phyloP scores from a whole-genome alignment of 1,140 invertebrate genomes.

The Bombus vancouverensis region DNA sequence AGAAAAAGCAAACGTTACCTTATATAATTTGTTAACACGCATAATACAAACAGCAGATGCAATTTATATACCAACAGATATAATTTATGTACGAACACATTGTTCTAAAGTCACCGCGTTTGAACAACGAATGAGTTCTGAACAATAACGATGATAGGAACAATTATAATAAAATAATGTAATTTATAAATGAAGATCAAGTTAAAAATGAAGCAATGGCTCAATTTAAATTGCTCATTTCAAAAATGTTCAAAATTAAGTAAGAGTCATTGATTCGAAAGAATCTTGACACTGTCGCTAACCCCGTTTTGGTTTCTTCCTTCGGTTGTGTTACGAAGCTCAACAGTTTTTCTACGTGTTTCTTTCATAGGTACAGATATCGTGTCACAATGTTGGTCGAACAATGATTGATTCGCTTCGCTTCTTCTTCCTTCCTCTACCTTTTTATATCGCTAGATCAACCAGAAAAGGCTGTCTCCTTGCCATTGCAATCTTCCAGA shows the following conservation, averaged over 20 bases:
- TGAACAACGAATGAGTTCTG: background rate
- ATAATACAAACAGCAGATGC: too few species aligned
- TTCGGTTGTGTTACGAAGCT: background rate
- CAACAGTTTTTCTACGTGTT: background rate
- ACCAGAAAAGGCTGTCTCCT: background rate
- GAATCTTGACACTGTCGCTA: background rate
- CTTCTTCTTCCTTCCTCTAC: background rate
- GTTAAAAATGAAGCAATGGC: background rate
- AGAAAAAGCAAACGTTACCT: background rate
- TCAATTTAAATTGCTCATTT: background rate
- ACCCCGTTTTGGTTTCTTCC: background rate
- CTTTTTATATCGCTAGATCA: background rate
- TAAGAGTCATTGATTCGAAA: background rate
- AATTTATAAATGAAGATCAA: too few species aligned
- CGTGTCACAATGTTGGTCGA: background rate
- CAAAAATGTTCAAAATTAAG: background rate
- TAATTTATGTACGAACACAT: background rate
- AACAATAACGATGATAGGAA: background rate
- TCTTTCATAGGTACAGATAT: background rate
- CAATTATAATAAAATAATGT: background rate
- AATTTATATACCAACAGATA: background rate
- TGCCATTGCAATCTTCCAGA: background rate
- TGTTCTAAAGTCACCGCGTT: background rate
- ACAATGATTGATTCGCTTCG: conserved; percentile 24
- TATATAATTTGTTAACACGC: conserved; percentile 3